Evolutionary conservation across 1,140 invertebrate species (phyloP).

Genomic region (Globodera ellingtonae): DNA sequence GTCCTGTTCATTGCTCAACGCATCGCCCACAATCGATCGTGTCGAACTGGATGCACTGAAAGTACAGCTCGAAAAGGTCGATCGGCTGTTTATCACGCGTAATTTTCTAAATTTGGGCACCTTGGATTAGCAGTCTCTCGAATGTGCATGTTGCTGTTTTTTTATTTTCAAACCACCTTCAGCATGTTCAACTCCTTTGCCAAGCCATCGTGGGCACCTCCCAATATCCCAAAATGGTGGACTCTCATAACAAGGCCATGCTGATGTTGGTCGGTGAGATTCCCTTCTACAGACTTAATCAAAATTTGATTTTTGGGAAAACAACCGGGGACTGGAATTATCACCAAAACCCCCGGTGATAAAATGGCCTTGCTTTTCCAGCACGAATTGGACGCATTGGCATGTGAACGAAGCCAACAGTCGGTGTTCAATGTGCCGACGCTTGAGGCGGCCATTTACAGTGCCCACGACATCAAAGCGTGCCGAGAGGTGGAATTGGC

Average conservation of each 20-base stretch:
- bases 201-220: slow-evolving; percentile 41
- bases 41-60: slow-evolving; percentile 39
- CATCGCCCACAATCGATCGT: slow-evolving; percentile 6
- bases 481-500: slow-evolving; percentile 38
- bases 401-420: slow-evolving; percentile 21
- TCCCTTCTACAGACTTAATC: not conserved
- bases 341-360: no score
- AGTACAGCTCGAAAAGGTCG: slow-evolving; percentile 52
- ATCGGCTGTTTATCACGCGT: slow-evolving; percentile 6
- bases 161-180: slow-evolving; percentile 10
- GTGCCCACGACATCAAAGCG: slow-evolving; percentile 35
- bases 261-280: slow-evolving; percentile 35
- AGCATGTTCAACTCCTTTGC: slow-evolving; percentile 47
- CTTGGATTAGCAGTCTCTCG: not conserved
- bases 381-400: slow-evolving; percentile 46
- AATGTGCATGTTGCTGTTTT: no score
- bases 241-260: slow-evolving; percentile 31
- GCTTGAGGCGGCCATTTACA: slow-evolving; percentile 36
- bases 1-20: slow-evolving; percentile 28
- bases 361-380: slow-evolving; percentile 17
- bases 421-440: slow-evolving; percentile 41
- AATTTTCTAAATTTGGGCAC: not conserved
- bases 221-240: slow-evolving; percentile 25
- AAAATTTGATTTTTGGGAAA: not conserved
- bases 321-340: no score